Evolutionary conservation across 2,797 vertebrate genomes (phyloP).

Genomic region (Adelosebastes latens): DNA sequence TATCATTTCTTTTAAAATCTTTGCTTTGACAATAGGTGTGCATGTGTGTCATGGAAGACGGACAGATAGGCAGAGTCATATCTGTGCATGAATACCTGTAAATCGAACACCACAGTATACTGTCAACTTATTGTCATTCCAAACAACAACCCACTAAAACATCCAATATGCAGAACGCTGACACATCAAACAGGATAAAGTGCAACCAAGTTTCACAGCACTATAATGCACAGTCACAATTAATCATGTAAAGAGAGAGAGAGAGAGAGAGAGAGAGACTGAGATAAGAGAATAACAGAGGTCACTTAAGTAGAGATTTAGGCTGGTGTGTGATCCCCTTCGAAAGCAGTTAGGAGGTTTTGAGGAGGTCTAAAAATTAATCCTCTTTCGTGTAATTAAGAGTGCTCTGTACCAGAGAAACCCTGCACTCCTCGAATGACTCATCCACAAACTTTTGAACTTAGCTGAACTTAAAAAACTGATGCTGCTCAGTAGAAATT

Average conservation of each 20-base stretch:
- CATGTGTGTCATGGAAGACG: not conserved
- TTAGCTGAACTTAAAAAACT: not conserved
- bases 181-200: not conserved
- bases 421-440: not conserved
- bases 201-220: not conserved
- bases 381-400: constrained; percentile 29
- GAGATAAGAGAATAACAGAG: not conserved
- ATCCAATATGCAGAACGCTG: not conserved
- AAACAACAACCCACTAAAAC: not conserved
- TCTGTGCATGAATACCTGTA: not conserved
- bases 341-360: constrained; percentile 25
- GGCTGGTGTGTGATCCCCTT: not conserved
- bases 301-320: constrained; percentile 7
- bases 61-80: not conserved
- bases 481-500: not conserved
- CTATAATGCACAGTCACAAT: not conserved
- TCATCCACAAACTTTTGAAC: not conserved
- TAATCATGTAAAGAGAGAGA: not conserved
- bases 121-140: not conserved
- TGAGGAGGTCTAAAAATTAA: constrained; percentile 10
- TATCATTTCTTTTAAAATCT: not conserved
- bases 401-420: not conserved
- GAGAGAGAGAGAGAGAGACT: not conserved
- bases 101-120: not conserved
- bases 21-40: not conserved